Evolutionary conservation across 2,113 vertebrate species (phyloP).

Genomic region (Hypanus sabinus): DNA sequence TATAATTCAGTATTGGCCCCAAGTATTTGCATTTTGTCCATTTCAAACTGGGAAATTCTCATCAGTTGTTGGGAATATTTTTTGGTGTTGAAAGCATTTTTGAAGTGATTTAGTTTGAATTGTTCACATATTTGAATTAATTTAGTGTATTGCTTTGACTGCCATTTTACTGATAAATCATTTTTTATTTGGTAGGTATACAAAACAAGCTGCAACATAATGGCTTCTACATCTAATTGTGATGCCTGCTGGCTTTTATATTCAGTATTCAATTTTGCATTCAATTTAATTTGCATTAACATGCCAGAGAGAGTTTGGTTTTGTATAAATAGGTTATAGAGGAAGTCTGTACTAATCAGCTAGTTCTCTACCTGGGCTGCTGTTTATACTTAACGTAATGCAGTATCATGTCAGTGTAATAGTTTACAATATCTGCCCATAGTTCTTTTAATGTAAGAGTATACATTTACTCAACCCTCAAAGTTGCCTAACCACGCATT

Average conservation of each 20-base stretch:
- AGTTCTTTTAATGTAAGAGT: not conserved
- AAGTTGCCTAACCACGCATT: not conserved
- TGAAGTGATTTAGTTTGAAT: not conserved
- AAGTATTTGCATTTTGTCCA: not conserved
- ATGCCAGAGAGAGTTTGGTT: not conserved
- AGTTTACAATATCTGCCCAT: not conserved
- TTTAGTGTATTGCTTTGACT: not conserved
- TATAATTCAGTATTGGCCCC: not conserved
- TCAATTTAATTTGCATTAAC: not conserved
- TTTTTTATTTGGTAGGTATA: not conserved
- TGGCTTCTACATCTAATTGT: not conserved
- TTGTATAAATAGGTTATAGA: not conserved
- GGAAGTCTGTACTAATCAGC: not conserved
- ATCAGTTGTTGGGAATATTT: not conserved
- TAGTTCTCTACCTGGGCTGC: not conserved
- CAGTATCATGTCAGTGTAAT: not conserved
- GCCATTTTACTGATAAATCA: not conserved
- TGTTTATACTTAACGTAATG: not conserved
- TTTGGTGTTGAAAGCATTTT: not conserved
- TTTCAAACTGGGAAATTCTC: not conserved
- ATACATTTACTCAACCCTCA: not conserved
- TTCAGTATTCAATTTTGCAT: not conserved
- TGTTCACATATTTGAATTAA: not conserved
- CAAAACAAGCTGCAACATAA: not conserved
- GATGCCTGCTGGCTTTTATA: not conserved